phyloP scores from a whole-genome alignment of 2,113 vertebrate species.

The Pungitius pungitius region DNA sequence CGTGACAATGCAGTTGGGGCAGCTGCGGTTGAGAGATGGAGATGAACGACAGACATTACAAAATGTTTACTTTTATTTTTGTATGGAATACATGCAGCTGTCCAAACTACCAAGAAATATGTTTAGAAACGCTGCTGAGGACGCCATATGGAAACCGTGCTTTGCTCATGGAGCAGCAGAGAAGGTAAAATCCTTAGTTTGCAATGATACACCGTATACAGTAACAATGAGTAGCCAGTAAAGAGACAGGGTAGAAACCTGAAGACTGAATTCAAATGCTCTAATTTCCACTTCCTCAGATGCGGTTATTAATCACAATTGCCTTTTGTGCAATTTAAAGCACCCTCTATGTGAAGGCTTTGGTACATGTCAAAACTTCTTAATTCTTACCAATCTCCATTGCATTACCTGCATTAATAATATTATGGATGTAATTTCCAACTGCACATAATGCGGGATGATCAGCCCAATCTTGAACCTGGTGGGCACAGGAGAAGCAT shows the following conservation, averaged over 20 bases:
- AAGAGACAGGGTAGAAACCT: neutral
- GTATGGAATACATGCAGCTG: too few species aligned
- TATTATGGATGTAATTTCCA: conserved; percentile 36
- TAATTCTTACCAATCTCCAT: conserved; percentile 23
- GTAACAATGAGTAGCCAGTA: conserved; percentile 1
- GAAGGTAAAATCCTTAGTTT: conserved; percentile 11
- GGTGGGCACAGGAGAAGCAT: conserved; percentile 34
- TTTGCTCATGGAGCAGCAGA: conserved; percentile 8
- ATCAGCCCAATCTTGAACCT: conserved; percentile 21
- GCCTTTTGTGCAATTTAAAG: conserved; percentile 18
- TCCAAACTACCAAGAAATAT: too few species aligned
- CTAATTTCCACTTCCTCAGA: neutral
- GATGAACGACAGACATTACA: neutral
- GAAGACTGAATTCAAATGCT: neutral
- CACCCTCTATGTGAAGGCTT: conserved; percentile 9
- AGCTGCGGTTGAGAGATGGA: neutral
- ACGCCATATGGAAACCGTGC: too few species aligned
- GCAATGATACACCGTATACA: neutral
- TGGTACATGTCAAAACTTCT: conserved; percentile 15
- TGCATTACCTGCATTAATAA: conserved; percentile 21
- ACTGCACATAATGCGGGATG: conserved; percentile 15
- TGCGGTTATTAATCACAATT: conserved; percentile 15
- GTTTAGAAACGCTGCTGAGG: too few species aligned
- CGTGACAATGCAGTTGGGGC: neutral
- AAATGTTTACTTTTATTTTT: neutral